Conservation (phyloP, 2,113 vertebrate species). For the Lycaon pictus region DNA sequence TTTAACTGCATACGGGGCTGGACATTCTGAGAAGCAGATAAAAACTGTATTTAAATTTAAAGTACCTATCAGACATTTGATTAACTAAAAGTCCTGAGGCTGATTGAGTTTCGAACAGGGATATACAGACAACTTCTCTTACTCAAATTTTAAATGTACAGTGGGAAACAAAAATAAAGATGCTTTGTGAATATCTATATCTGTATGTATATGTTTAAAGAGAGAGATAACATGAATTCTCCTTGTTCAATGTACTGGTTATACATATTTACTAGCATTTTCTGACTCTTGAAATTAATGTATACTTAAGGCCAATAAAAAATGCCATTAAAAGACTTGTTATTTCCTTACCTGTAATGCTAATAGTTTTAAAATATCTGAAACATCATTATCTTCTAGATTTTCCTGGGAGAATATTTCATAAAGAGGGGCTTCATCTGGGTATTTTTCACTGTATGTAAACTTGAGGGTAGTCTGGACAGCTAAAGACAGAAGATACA, state of each 20-base stretch:
- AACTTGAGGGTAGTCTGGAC: conserved; percentile 96
- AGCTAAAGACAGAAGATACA: conserved; percentile 87
- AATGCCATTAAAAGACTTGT: background rate
- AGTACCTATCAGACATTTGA: background rate
- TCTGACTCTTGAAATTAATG: background rate
- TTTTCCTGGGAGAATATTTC: conserved; percentile 97
- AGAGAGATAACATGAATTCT: background rate
- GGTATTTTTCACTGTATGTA: conserved; percentile 96
- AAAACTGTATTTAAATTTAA: background rate
- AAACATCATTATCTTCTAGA: conserved; percentile 92
- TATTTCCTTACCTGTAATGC: conserved; percentile 92
- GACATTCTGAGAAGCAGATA: conserved; percentile 5
- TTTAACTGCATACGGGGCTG: background rate
- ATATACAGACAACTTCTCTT: background rate
- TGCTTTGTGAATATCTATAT: background rate
- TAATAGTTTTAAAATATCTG: conserved; percentile 92
- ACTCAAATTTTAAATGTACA: conserved; percentile 15
- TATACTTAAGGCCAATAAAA: conserved; percentile 49
- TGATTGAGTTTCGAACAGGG: background rate
- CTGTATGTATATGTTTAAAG: background rate
- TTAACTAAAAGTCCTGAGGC: background rate
- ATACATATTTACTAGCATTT: conserved; percentile 38
- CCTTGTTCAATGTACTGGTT: background rate
- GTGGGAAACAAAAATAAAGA: background rate
- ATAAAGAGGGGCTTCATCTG: conserved; percentile 95